Base-by-base conservation (phyloP, 2,797 vertebrate genomes). In the Ataeniobius toweri region DNA sequence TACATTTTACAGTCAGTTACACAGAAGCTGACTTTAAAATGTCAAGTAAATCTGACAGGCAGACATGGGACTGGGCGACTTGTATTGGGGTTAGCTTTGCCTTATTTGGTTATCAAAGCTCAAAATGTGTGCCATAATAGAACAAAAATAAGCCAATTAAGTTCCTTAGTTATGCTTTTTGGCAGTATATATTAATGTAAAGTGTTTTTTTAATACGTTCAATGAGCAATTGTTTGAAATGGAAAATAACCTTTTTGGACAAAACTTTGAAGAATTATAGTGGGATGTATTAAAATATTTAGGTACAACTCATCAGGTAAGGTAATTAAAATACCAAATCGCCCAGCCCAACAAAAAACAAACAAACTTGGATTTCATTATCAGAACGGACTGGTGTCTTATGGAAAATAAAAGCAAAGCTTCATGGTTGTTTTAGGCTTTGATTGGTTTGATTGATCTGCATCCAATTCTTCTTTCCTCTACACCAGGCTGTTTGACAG, bases 401-500 rank as follows among this genome's bases (percentile, higher is more conserved):
- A 8, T 73, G 50, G 14, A 22, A 75, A n/a, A 22, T 61, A 61
- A 26, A 39, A 74, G n/a, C 16, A 24, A 70, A 51, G 41, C 77
- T 2, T 75, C 3, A 1, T 1, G 12, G 26, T 24, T 0, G 7
- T 36, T 79, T 77, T 50, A 41, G 50, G 36, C 36, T 82, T 13
- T 56, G 14, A 22, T 65, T 36, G 5, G 22, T 22, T 18, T 56
- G 2, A 46, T 9, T 8, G 18, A 24, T 6, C 0, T 3, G 0
- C 3, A 3, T 0, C 12, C 5, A 20, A 6, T 59, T 28, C 5
- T n/a, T 48, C 14, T 6, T 1, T 20, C 74, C 76, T 13, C 78
- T 80, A 88, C 84, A 84, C 86, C 86, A 83, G 86, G 73, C 78
- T 88, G 84, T 80, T 89, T 78, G 59, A 80, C 36, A 53, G n/a